Evolutionary conservation across 2,888 invertebrate genomes (phyloP).

Genomic region (Iphiclides podalirius): DNA sequence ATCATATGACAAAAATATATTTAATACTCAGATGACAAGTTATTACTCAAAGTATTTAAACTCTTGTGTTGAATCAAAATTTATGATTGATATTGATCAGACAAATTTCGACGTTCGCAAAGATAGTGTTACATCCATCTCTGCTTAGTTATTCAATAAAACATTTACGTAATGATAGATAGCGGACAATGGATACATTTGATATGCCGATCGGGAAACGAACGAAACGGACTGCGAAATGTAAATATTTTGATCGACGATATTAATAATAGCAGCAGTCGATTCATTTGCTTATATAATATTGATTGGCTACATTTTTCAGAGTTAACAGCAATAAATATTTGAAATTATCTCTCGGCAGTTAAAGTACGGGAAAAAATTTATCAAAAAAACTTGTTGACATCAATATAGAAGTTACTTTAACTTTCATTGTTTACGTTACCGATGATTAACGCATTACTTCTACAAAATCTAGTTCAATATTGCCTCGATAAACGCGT

Average conservation of each 20-base stretch:
- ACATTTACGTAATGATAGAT: neutral
- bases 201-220: neutral
- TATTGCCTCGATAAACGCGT: no score
- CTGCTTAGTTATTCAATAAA: neutral
- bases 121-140: neutral
- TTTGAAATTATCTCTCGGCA: neutral
- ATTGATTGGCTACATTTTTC: neutral
- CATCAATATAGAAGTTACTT: no score
- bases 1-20: no score
- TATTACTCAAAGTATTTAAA: no score
- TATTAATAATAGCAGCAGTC: neutral
- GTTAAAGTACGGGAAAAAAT: no score
- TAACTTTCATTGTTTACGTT: no score
- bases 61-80: no score
- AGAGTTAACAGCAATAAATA: neutral
- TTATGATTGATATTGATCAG: no score
- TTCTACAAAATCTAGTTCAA: no score
- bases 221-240: neutral
- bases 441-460: no score
- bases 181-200: neutral
- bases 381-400: no score
- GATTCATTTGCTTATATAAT: conserved; percentile 3
- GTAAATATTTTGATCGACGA: conserved; percentile 6
- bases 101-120: neutral
- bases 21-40: no score